Evolutionary conservation across 2,797 vertebrate species (phyloP).

Genomic region (Cuculus canorus): DNA sequence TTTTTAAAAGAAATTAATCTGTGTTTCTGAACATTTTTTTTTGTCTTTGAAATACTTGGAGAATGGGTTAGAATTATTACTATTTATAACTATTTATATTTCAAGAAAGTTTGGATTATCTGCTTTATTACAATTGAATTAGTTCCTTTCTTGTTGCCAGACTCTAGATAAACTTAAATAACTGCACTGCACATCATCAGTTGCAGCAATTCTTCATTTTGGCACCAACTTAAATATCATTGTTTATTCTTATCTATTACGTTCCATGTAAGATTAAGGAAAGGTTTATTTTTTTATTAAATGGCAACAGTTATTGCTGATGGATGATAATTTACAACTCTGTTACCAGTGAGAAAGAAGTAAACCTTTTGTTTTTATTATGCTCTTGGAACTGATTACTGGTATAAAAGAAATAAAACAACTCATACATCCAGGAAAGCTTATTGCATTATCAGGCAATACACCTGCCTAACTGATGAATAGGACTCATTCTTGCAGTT

Average conservation of each 20-base stretch:
- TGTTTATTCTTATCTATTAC: slow-evolving; percentile 70
- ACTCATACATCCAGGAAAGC: slow-evolving; percentile 73
- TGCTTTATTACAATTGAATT: slow-evolving; percentile 46
- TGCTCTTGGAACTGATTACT: slow-evolving; percentile 73
- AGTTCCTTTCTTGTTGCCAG: slow-evolving; percentile 27
- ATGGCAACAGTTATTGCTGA: slow-evolving; percentile 74
- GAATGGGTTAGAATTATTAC: slow-evolving; percentile 16
- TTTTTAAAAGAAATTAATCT: not conserved
- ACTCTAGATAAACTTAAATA: slow-evolving; percentile 16
- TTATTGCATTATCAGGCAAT: slow-evolving; percentile 80
- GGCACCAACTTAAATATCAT: slow-evolving; percentile 63
- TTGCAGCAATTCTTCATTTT: slow-evolving; percentile 52
- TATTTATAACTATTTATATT: slow-evolving; percentile 6
- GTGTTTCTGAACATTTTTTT: not conserved
- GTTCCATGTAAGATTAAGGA: slow-evolving; percentile 65
- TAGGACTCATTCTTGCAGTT: slow-evolving; percentile 78
- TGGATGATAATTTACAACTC: slow-evolving; percentile 73
- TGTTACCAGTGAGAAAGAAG: slow-evolving; percentile 60
- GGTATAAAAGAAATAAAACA: slow-evolving; percentile 79
- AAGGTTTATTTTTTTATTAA: slow-evolving; percentile 78
- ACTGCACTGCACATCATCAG: slow-evolving; percentile 32
- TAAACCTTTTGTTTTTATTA: slow-evolving; percentile 78
- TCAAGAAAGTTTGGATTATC: slow-evolving; percentile 55
- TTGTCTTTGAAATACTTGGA: slow-evolving; percentile 23
- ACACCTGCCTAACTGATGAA: slow-evolving; percentile 81